Percentiles rank a stretch among this genome's conserved stretches.
These are phyloP conservation scores for Atopsyche davidsoni DNA, from an alignment of 1,140 invertebrate species.

Conservation along the genomic window DNA sequence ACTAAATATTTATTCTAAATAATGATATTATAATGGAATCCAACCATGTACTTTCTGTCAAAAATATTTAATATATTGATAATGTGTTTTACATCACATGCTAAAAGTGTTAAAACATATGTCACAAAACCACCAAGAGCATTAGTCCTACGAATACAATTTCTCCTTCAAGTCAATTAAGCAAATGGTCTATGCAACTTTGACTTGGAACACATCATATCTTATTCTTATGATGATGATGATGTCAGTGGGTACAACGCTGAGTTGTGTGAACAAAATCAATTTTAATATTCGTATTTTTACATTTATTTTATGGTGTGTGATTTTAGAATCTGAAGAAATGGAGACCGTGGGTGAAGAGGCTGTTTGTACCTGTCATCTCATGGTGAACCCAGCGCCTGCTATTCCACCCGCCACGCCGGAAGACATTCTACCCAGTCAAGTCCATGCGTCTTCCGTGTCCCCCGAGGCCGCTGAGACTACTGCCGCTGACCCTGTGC, in stretches of 20 bases:
- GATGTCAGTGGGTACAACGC: slow-evolving; percentile 9
- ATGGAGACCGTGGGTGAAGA: slow-evolving; percentile 43
- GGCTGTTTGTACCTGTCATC: slow-evolving; percentile 39
- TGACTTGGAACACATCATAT: no score
- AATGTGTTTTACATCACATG: no score
- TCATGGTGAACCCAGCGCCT: slow-evolving; percentile 27
- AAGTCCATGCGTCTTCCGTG: neutral
- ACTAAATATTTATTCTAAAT: no score
- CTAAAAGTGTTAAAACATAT: no score
- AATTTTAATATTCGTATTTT: no score
- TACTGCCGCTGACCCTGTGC: neutral
- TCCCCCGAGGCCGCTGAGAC: slow-evolving; percentile 12
- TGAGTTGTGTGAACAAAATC: no score
- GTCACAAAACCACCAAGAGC: no score
- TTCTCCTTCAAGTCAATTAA: neutral
- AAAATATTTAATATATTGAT: no score
- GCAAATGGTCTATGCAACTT: neutral
- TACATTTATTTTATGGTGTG: no score
- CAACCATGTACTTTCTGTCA: no score
- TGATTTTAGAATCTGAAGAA: slow-evolving; percentile 28
- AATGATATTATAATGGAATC: no score
- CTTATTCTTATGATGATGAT: slow-evolving; percentile 6
- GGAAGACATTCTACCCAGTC: neutral
- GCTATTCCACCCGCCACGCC: slow-evolving; percentile 31
- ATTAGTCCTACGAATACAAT: no score